A percentile compares a stretch with the other conserved stretches of the same genome.
Evolutionary conservation across 92 coral and sea anemone genomes (phyloP).

Genomic region (Epizoanthus illoricatus): DNA sequence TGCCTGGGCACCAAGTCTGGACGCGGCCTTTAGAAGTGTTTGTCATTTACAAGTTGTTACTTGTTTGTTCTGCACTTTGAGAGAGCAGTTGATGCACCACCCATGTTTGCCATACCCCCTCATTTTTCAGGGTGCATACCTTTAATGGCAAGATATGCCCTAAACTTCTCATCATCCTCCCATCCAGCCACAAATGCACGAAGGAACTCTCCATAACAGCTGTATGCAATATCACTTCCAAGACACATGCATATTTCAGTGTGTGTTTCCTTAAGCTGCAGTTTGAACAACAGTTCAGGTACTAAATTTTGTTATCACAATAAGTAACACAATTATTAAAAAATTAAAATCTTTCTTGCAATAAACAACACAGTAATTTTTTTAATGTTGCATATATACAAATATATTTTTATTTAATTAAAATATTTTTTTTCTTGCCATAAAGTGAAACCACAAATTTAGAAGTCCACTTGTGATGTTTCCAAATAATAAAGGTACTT

Average conservation of each 20-base stretch:
- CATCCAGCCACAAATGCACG: slow-evolving; percentile 98
- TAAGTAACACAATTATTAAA: background rate
- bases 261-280: slow-evolving; percentile 91
- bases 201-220: slow-evolving; percentile 95
- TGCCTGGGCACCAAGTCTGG: no score
- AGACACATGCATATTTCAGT: slow-evolving; percentile 74
- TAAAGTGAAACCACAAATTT: no score
- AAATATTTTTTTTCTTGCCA: no score
- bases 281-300: background rate
- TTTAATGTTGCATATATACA: no score
- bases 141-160: slow-evolving; percentile 92
- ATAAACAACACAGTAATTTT: background rate
- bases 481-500: no score
- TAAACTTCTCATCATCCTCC: slow-evolving; percentile 95
- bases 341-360: no score
- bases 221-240: slow-evolving; percentile 96
- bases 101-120: no score
- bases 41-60: no score
- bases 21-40: no score
- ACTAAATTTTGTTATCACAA: background rate
- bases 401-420: no score
- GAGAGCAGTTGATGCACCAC: background rate
- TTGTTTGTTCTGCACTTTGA: background rate
- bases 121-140: slow-evolving; percentile 43
- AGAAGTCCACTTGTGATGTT: no score